Percentiles rank a stretch among this genome's conserved stretches.
These are phyloP conservation scores for Sardinella longiceps DNA, from an alignment of 2,797 vertebrate species.

Conservation along the genomic window DNA sequence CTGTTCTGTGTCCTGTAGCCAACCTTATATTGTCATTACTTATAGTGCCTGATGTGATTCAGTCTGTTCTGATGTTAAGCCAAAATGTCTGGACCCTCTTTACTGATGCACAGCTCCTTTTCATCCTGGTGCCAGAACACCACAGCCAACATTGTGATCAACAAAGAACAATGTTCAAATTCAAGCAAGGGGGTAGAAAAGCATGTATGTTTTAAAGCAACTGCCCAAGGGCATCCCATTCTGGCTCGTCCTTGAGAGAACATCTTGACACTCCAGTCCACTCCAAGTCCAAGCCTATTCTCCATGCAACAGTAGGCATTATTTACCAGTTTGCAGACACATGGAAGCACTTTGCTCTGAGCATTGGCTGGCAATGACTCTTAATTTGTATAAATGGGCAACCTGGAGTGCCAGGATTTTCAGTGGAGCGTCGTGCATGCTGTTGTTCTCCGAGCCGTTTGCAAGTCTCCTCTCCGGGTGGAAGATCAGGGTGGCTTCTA, in stretches of 20 bases:
- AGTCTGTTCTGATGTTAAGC: background rate
- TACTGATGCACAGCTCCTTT: background rate
- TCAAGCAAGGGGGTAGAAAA: background rate
- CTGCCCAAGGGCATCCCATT: background rate
- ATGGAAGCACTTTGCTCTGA: background rate
- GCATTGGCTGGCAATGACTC: background rate
- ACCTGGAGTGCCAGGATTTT: background rate
- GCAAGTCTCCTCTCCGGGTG: background rate
- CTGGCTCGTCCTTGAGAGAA: background rate
- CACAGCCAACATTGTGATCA: background rate
- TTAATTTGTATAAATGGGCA: background rate
- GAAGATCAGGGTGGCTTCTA: background rate
- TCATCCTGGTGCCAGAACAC: background rate
- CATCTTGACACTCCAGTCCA: background rate
- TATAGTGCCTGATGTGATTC: background rate
- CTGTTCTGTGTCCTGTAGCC: background rate
- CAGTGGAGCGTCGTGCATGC: background rate
- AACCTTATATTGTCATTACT: background rate
- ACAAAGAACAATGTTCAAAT: background rate
- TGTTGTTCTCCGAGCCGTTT: background rate
- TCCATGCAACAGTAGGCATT: background rate
- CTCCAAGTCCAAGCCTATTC: background rate
- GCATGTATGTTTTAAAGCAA: background rate
- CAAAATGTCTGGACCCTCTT: background rate
- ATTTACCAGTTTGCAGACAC: background rate